phyloP scores from a whole-genome alignment of 1,140 invertebrate species.

The Aphelinus certus region DNA sequence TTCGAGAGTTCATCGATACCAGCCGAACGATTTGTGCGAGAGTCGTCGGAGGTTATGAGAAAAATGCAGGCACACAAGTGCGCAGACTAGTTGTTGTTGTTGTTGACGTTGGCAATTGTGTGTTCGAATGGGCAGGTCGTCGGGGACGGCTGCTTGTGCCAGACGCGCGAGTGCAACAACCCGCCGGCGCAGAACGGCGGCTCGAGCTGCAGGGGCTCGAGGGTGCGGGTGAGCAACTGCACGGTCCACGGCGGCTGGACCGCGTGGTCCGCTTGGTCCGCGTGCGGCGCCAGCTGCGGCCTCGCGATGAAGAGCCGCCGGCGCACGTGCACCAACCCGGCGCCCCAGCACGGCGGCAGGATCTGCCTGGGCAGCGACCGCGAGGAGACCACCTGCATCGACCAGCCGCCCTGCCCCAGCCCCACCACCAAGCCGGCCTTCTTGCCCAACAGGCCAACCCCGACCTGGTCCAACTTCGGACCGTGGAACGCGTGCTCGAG shows the following conservation, averaged over 20 bases:
- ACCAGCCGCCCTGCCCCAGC: slow-evolving; percentile 81
- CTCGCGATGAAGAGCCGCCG: slow-evolving; percentile 82
- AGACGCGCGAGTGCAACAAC: slow-evolving; percentile 81
- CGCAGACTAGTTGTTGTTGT: too few relatives aligned
- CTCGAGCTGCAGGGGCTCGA: slow-evolving; percentile 67
- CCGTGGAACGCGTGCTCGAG: slow-evolving; percentile 74
- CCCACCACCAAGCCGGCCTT: slow-evolving; percentile 55
- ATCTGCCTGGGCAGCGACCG: slow-evolving; percentile 83
- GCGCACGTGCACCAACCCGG: slow-evolving; percentile 83
- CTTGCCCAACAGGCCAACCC: slow-evolving; percentile 73
- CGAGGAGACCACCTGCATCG: slow-evolving; percentile 79
- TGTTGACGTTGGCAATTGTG: too few relatives aligned
- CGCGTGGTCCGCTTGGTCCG: slow-evolving; percentile 87
- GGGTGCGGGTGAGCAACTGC: slow-evolving; percentile 77
- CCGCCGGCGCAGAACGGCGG: slow-evolving; percentile 85
- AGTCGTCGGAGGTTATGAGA: too few relatives aligned
- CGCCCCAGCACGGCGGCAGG: slow-evolving; percentile 83
- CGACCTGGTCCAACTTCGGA: slow-evolving; percentile 78
- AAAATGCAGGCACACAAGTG: too few relatives aligned
- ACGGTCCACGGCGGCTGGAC: slow-evolving; percentile 90
- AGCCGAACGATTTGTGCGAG: too few relatives aligned
- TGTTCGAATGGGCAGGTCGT: too few relatives aligned
- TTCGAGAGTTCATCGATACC: too few relatives aligned
- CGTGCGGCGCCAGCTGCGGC: slow-evolving; percentile 81
- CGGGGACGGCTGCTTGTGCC: slow-evolving; percentile 79